phyloP scores from a whole-genome alignment of 1,140 invertebrate genomes.

The Homalodisca vitripennis region DNA sequence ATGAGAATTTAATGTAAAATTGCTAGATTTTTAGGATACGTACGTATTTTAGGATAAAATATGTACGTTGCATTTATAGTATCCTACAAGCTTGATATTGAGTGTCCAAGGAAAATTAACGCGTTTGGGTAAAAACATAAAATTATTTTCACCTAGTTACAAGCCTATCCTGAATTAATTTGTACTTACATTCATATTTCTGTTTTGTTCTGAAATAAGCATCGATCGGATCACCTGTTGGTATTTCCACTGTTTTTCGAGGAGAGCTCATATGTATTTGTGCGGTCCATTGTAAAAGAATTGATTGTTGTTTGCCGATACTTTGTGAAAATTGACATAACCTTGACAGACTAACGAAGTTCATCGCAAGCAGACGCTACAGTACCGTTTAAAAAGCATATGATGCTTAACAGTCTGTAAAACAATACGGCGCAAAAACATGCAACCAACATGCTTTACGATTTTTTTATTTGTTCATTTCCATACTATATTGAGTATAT shows the following conservation, averaged over 20 bases:
- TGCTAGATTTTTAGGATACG: too few relatives aligned
- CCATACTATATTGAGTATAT: too few relatives aligned
- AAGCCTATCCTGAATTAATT: constrained; percentile 9
- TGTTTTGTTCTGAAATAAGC: constrained; percentile 41
- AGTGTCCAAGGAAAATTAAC: too few relatives aligned
- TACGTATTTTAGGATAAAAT: too few relatives aligned
- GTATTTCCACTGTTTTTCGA: background rate
- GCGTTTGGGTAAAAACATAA: too few relatives aligned
- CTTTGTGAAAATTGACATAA: constrained; percentile 15
- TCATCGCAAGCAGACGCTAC: constrained; percentile 20
- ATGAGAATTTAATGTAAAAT: too few relatives aligned
- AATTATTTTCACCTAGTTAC: background rate
- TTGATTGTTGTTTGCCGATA: background rate
- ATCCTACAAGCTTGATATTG: too few relatives aligned
- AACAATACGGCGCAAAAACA: too few relatives aligned
- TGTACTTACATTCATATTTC: constrained; percentile 42
- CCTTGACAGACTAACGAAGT: constrained; percentile 16
- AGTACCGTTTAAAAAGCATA: background rate
- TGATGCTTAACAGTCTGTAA: too few relatives aligned
- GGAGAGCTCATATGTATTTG: background rate
- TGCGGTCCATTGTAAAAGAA: background rate
- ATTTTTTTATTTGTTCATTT: too few relatives aligned
- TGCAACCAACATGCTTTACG: too few relatives aligned
- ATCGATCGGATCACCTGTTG: constrained; percentile 32
- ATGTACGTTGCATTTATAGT: too few relatives aligned